A percentile compares a stretch with the other conserved stretches of the same genome.
Evolutionary conservation across 2,888 invertebrate species (phyloP).

Genomic region (Pandemis cinnamomeana): DNA sequence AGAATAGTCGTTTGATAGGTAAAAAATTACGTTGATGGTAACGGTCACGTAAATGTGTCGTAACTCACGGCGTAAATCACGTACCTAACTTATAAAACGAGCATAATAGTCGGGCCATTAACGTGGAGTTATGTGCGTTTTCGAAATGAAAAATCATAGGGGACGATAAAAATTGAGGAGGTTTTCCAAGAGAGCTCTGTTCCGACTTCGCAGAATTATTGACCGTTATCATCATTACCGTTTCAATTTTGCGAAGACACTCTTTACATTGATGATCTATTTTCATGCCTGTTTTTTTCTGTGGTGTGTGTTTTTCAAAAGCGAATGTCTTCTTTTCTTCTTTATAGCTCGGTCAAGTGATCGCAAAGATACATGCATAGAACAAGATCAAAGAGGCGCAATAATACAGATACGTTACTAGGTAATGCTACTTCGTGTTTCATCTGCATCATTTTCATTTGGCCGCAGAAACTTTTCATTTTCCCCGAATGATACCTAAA

Average conservation of each 20-base stretch:
- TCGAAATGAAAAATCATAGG: slow-evolving; percentile 14
- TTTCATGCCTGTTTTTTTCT: too few relatives aligned
- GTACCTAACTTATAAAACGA: slow-evolving; percentile 17
- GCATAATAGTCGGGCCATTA: slow-evolving; percentile 20
- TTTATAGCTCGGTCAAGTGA: too few relatives aligned
- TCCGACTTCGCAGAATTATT: neutral
- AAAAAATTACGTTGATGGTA: slow-evolving; percentile 8
- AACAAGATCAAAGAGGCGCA: too few relatives aligned
- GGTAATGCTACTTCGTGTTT: neutral
- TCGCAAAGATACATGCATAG: too few relatives aligned
- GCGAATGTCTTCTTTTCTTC: too few relatives aligned
- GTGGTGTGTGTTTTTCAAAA: too few relatives aligned
- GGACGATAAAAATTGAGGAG: slow-evolving; percentile 6
- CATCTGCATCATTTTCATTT: slow-evolving; percentile 11
- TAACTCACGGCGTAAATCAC: slow-evolving; percentile 16
- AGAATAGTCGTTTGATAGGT: neutral
- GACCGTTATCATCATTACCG: neutral
- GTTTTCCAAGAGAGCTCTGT: neutral
- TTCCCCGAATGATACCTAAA: slow-evolving; percentile 9
- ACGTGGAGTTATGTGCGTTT: slow-evolving; percentile 4
- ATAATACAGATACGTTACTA: neutral
- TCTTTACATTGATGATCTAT: too few relatives aligned
- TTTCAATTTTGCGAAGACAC: neutral
- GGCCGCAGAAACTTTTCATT: slow-evolving; percentile 23
- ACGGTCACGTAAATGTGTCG: slow-evolving; percentile 2